These are phyloP conservation scores for Xenops minutus DNA, from an alignment of 2,797 vertebrate species.

Conservation along the genomic window DNA sequence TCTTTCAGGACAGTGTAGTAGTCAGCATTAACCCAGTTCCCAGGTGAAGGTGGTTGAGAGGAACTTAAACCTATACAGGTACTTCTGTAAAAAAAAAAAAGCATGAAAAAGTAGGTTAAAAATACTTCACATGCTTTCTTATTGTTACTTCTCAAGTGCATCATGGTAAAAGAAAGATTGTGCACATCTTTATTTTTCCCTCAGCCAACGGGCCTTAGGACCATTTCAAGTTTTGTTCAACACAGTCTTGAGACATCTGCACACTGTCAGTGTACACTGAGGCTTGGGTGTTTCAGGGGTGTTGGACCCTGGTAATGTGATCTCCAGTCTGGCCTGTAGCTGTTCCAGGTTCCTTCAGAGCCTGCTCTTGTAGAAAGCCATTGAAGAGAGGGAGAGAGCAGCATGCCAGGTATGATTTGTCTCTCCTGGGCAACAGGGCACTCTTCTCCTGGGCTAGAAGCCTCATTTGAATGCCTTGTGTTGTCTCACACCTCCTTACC, in stretches of 20 bases:
- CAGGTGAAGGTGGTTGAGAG: neutral
- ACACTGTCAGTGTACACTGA: accelerated
- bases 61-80: neutral
- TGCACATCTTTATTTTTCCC: neutral
- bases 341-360: neutral
- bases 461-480: neutral
- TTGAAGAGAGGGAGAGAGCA: neutral
- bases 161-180: neutral
- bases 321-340: neutral
- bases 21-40: neutral
- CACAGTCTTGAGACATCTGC: neutral
- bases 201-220: neutral
- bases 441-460: neutral
- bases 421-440: neutral
- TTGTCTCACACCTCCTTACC: neutral
- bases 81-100: neutral
- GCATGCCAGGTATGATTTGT: neutral
- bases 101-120: neutral
- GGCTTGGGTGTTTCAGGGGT: neutral
- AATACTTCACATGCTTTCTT: neutral
- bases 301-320: neutral
- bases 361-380: neutral
- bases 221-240: neutral
- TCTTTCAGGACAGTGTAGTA: neutral
- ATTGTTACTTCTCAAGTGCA: neutral